Base-by-base conservation (phyloP, 2,113 vertebrate species). In the Sylvietta virens region DNA sequence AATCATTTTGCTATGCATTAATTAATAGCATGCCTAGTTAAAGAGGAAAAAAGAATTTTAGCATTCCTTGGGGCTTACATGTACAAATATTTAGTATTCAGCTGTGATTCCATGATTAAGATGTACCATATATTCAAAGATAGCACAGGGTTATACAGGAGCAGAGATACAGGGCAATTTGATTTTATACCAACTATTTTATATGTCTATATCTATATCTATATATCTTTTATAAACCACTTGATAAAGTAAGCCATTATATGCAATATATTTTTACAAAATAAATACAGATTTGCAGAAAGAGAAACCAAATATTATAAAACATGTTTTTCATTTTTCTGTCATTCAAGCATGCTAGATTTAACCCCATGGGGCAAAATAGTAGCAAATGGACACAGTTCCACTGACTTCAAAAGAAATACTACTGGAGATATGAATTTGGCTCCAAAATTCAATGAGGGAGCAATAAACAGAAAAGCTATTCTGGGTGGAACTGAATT, bases 1-100 rank as follows among this genome's bases (percentile, higher is more conserved):
- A 97, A 97, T 97, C 92, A 96, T 95, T 97, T 96, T 96, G 88
- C 83, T 95, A 76, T 97, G 90, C 92, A 95, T 97, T 97, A 97
- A 97, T 97, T 97, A 97, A 97, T 96, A 97, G 86, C 65, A 81
- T 87, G 88, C 92, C 73, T 95, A 80, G 86, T 92, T 97, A 70
- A 94, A 96, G 93, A 90, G 74, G 70, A 54, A 86, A 92, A 92
- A 96, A 95, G 91, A 86, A 97, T 93, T 96, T 89, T 90, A 90
- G 61, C 58, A 78, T 94, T 97, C 96, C 96, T 95, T 76, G 67
- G 97, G 93, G 91, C 87, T 95, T 97, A 85, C 90, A 92, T 71
- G 67, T 85, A 81, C 94, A 97, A 96, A 97, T 95, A 96, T 95
- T 97, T 95, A 94, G 87, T 92, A 95, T 96, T 97, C 96, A 96